Base-by-base conservation (phyloP, 2,888 invertebrate genomes). In the Rhagonycha fulva region DNA sequence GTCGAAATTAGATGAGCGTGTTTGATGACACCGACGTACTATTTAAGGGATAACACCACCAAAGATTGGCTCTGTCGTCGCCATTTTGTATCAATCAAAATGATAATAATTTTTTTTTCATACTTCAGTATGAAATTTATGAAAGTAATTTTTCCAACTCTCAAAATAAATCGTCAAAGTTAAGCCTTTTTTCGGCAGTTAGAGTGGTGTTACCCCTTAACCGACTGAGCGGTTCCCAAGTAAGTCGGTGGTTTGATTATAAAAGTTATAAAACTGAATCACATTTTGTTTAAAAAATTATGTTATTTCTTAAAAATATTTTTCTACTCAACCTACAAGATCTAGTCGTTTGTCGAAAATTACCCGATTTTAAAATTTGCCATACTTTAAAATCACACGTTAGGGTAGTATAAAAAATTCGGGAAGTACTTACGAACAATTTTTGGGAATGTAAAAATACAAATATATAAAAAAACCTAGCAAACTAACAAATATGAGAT, bases 401-500 rank as follows among this genome's bases (percentile, higher is more conserved):
- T 47, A 3, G 30, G 30, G 47, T 28, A 28, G 47, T 28, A 28
- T 28, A 28, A 28, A 28, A 28, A 28, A 28, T 9, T 28, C 26
- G n/a, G 47, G 47, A 47, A 47, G 47, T 47, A 47, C 47, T 47
- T 47, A 47, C 47, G 47, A 47, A 47, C 68, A 70, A 11, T 70
- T 63, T 74, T 60, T 62, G 69, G 30, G 70, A 23, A 70, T 26
- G 47, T 69, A 70, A 70, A 68, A 70, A 74, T 74, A 74, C 62
- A 75, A 75, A 75, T 62, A 32, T 72, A 61, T 63, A 71, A 62
- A 72, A 72, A 47, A 47, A 75, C 63, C 73, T 73, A 76, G 72
- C 61, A 67, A 69, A 72, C 76, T 76, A 76, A 70, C 63, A 74
- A 75, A 72, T 74, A 72, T 79, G 79, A 79, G 79, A 79, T 79